phyloP scores from a whole-genome alignment of 2,113 vertebrate species.

The Apaloderma vittatum region DNA sequence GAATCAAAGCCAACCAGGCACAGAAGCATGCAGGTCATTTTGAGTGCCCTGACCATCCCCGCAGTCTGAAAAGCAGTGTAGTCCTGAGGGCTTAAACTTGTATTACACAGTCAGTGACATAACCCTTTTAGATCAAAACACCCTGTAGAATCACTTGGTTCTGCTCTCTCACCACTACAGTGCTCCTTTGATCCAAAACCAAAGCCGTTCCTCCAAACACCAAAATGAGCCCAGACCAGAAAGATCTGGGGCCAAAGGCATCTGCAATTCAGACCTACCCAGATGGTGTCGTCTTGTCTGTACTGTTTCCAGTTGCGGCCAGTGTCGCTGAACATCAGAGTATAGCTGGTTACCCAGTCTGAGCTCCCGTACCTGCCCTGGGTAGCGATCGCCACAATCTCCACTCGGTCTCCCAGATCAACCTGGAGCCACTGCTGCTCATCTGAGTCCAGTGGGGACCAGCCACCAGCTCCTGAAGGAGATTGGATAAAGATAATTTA shows the following conservation, averaged over 20 bases:
- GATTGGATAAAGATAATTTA: background rate
- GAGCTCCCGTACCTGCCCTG: slow-evolving; percentile 93
- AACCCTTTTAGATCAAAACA: slow-evolving; percentile 1
- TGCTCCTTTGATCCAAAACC: background rate
- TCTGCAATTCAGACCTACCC: slow-evolving; percentile 71
- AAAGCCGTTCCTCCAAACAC: background rate
- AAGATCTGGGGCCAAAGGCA: background rate
- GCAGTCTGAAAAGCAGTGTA: background rate
- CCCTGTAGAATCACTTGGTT: background rate
- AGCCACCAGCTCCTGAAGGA: slow-evolving; percentile 91
- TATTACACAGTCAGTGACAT: background rate
- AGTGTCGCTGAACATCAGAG: slow-evolving; percentile 93
- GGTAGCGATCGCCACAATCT: slow-evolving; percentile 91
- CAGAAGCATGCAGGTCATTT: background rate
- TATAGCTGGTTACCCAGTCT: slow-evolving; percentile 93
- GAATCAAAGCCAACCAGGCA: background rate
- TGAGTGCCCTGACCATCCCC: background rate
- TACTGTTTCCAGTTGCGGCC: slow-evolving; percentile 93
- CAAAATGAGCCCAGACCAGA: background rate
- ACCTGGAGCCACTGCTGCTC: slow-evolving; percentile 94
- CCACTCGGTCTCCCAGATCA: slow-evolving; percentile 91
- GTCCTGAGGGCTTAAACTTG: background rate
- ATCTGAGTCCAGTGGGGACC: slow-evolving; percentile 89
- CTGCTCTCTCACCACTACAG: background rate
- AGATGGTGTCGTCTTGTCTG: slow-evolving; percentile 85